These are phyloP conservation scores for Petrocephalus sullivani DNA, from an alignment of 2,797 vertebrate species.

Conservation along the genomic window DNA sequence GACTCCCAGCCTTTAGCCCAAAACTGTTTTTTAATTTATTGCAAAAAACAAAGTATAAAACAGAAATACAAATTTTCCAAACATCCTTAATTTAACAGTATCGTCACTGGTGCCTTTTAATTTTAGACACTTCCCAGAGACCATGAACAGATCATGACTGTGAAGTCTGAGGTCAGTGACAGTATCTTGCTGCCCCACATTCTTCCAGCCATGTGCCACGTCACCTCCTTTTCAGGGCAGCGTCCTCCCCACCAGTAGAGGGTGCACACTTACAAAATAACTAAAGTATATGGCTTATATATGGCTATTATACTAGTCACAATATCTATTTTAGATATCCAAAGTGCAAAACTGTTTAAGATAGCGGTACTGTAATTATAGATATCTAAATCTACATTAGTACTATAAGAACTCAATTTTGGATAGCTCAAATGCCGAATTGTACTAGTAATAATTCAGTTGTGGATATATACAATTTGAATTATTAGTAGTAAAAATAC, in stretches of 20 bases:
- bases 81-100: background rate
- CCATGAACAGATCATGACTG: background rate
- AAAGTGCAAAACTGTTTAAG: no score
- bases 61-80: background rate
- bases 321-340: no score
- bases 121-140: background rate
- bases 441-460: no score
- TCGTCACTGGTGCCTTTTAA: background rate
- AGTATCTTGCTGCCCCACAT: background rate
- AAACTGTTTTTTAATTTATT: background rate
- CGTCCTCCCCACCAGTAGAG: background rate
- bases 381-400: no score
- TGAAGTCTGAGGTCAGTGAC: background rate
- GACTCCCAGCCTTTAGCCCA: background rate
- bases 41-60: background rate
- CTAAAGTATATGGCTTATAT: background rate
- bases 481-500: no score
- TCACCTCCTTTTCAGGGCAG: background rate
- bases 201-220: background rate
- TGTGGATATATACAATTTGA: no score
- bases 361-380: no score
- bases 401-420: no score
- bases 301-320: background rate
- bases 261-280: background rate
- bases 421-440: no score